Base-by-base conservation (phyloP, 2,113 vertebrate species). In the Turdus rufiventris region DNA sequence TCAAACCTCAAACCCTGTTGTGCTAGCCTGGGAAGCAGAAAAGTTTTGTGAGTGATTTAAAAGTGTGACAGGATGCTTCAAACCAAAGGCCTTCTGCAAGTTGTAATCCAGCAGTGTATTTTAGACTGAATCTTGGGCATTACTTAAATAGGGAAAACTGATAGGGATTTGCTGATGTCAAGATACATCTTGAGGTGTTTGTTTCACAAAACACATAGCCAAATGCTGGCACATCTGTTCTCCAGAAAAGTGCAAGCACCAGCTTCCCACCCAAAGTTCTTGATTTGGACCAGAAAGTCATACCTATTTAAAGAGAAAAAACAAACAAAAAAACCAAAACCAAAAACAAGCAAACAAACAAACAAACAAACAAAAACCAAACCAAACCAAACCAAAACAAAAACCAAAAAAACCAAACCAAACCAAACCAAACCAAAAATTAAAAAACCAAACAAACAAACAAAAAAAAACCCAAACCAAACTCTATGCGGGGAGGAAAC, bases 1-100 rank as follows among this genome's bases (percentile, higher is more conserved):
- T 87, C 58, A 92, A 91, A 91, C 71, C 10, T 33, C 60, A 24
- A 83, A 91, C 91, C 80, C 72, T 84, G 73, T 34, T 84, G 76
- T 51, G 60, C 34, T 91, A 89, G 60, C 47, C 75, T 66, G 31
- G 89, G 57, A 67, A 89, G 80, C 23, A 71, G 38, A 42, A 73
- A 14, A 29, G 24, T 42, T 95, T 81, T 66, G 47, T 50, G 58
- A 61, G 42, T 17, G 63, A 45, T 84, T 87, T 70, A 47, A 87
- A 87, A 65, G 31, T 51, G 45, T 66, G 56, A 62, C 56, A 80
- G 72, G 51, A 68, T 38, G 38, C 24, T 77, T 92, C 80, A 84
- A 66, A 79, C 50, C 5, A 3, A 85, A 73, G 63, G 14, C n/a
- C 85, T 68, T 45, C 31, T 34, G 56, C 33, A 89, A 77, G 10